Evolutionary conservation across 1,140 invertebrate species (phyloP).

Genomic region (Bombyx mori): ASM3026992v2 NC_085121.1:5902001-5902500

Average conservation of each 20-base stretch:
- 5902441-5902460: slow-evolving; percentile 2
- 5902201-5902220: slow-evolving; percentile 93
- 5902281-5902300: slow-evolving; percentile 99
- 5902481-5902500: too few relatives aligned
- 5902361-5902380: slow-evolving; percentile 99
- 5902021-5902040: too few relatives aligned
- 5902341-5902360: slow-evolving; percentile 99
- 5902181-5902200: slow-evolving; percentile 94
- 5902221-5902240: slow-evolving; percentile 99
- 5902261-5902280: slow-evolving; percentile 99
- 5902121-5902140: too few relatives aligned
- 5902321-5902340: slow-evolving; percentile 98
- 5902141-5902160: too few relatives aligned
- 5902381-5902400: slow-evolving; percentile 96
- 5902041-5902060: too few relatives aligned
- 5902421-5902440: neutral
- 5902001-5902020: too few relatives aligned
- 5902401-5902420: slow-evolving; percentile 85
- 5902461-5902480: neutral
- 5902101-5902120: too few relatives aligned
- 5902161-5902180: slow-evolving; percentile 84
- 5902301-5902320: slow-evolving; percentile 94
- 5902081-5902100: too few relatives aligned
- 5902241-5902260: slow-evolving; percentile 95
- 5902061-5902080: too few relatives aligned